Conservation (phyloP, 2,888 invertebrate species). For the Globia sparganii region DNA sequence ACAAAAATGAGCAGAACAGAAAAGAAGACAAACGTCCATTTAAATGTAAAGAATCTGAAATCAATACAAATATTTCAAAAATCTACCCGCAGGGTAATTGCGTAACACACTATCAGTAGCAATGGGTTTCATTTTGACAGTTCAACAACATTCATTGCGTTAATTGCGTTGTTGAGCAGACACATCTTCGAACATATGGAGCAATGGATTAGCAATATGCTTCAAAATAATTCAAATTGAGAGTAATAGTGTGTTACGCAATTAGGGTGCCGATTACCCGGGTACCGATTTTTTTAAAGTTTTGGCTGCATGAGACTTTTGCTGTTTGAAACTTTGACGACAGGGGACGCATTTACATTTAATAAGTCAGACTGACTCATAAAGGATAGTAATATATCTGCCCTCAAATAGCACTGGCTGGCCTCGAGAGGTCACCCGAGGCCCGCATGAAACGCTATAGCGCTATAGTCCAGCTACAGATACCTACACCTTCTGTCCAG, state of each 20-base stretch:
- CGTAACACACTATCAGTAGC: too few relatives aligned
- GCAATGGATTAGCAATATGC: too few relatives aligned
- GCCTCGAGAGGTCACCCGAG: neutral
- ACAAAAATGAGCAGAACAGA: constrained; percentile 40
- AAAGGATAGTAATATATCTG: neutral
- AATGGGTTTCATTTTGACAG: too few relatives aligned
- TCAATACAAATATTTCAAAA: constrained; percentile 21
- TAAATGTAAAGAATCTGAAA: constrained; percentile 38
- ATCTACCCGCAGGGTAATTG: too few relatives aligned
- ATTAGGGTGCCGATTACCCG: too few relatives aligned
- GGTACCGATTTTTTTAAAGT: too few relatives aligned
- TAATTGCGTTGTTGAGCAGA: too few relatives aligned
- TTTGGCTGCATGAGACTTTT: neutral
- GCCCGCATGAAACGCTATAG: neutral
- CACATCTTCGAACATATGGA: too few relatives aligned
- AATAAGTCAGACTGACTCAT: neutral
- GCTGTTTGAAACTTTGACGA: neutral
- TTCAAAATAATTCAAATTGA: too few relatives aligned
- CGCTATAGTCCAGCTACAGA: neutral
- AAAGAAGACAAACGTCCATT: constrained; percentile 21
- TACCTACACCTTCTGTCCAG: neutral
- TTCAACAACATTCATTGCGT: too few relatives aligned
- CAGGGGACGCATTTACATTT: neutral
- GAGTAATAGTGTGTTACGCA: too few relatives aligned
- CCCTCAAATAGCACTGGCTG: neutral